These are phyloP conservation scores for Galendromus occidentalis DNA, from an alignment of 1,140 invertebrate genomes.

Conservation along the genomic window DNA sequence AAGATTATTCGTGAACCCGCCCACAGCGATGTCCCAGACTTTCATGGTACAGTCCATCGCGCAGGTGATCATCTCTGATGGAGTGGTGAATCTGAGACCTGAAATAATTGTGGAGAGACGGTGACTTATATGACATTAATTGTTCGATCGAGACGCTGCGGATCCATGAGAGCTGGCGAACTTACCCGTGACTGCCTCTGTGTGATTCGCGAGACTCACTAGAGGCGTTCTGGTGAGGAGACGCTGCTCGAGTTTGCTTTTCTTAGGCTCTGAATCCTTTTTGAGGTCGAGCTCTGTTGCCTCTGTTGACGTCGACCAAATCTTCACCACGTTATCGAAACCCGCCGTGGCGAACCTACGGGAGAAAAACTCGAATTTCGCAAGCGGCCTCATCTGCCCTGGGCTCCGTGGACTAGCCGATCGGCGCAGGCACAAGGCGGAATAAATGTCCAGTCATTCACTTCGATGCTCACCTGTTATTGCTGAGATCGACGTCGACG, in stretches of 20 bases:
- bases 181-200: conserved; percentile 56
- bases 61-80: conserved; percentile 45
- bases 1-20: conserved; percentile 27
- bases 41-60: conserved; percentile 90
- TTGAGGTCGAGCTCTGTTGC: not conserved
- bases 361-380: conserved; percentile 37
- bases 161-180: too few relatives aligned
- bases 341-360: conserved; percentile 42
- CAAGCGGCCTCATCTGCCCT: not conserved
- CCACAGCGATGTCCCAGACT: conserved; percentile 75
- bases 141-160: conserved; percentile 25
- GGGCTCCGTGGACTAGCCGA: not conserved
- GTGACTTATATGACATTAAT: too few relatives aligned
- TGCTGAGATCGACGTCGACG: conserved; percentile 41
- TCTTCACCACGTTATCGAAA: not conserved
- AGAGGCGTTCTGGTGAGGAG: conserved; percentile 36
- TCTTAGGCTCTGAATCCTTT: conserved; percentile 14
- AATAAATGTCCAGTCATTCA: not conserved
- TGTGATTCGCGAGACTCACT: conserved; percentile 73
- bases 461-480: conserved; percentile 10
- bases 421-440: conserved; percentile 12
- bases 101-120: conserved; percentile 13
- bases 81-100: conserved; percentile 18
- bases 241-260: conserved; percentile 8
- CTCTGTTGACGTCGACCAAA: conserved; percentile 2